Base-by-base conservation (phyloP, 1,140 invertebrate genomes). In the Brachionus asplanchnoidis region DNA sequence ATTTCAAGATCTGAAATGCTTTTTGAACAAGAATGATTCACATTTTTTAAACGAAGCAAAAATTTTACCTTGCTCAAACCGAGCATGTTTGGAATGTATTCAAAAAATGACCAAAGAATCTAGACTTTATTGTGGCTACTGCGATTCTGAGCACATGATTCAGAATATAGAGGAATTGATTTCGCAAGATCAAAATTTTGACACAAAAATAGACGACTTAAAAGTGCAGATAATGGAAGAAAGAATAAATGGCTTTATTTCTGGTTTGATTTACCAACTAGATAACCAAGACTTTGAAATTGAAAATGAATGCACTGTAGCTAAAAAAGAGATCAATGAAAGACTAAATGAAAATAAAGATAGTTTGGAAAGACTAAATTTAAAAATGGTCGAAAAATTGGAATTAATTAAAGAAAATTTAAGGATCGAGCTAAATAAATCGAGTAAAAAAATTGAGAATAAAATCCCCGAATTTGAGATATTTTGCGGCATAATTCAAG, bases 11-110 rank as follows among this genome's bases (percentile, higher is more conserved):
- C 9, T 77, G 1, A 53, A 11, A 12, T 77, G 73, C 14, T 77
- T 53, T 77, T 50, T 77, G 12, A 28, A 46, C 42, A n/a, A 77
- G 20, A 9, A 77, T 7, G 42, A 77, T 20, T 3, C 26, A 4
- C 73, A 77, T 28, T 77, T 77, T 77, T 20, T 77, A 23, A 23
- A 50, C 5, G 42, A 77, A 32, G 42, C 42, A 23, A 77, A 77
- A 50, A 23, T 77, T 26, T 28, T 77, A 53, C 73, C 73, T 3
- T 77, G 73, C 4, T 77, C 44, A 28, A 50, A 77, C 12, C 23
- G 20, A 20, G 73, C 73, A 26, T 77, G 73, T 77, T 20, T 50
- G 4, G 73, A 77, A 36, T 77, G 73, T 14, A 77, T 77, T 14
- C n/a, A 50, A 77, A 77, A 77, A 14, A 26, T 26, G 7, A 46